Percentiles rank a stretch among this genome's conserved stretches.
These are phyloP conservation scores for Rhimphoctona megacephalus DNA, from an alignment of 2,888 invertebrate genomes.

Conservation along the genomic window DNA sequence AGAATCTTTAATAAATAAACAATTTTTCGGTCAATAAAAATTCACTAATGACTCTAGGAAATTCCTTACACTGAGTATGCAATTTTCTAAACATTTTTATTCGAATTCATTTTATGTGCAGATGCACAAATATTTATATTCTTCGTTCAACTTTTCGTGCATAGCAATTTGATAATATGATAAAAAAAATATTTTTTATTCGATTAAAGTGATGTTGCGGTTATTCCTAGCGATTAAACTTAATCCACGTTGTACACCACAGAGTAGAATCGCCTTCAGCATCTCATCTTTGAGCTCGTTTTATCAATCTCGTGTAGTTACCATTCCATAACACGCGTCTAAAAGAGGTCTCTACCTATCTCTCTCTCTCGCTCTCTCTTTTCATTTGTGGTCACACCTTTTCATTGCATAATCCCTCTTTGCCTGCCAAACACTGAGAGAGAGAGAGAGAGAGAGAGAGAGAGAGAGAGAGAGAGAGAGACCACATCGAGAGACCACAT, in stretches of 20 bases:
- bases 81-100: not conserved
- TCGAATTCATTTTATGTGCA: no score
- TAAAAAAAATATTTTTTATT: slow-evolving; percentile 5
- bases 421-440: slow-evolving; percentile 9
- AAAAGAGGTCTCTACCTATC: slow-evolving; percentile 4
- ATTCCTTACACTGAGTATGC: not conserved
- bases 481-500: slow-evolving; percentile 45
- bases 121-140: not conserved
- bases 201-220: not conserved
- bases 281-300: slow-evolving; percentile 33
- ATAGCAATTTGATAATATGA: no score
- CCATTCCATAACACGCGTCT: slow-evolving; percentile 30
- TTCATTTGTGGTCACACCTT: slow-evolving; percentile 60
- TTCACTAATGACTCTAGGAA: not conserved
- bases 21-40: not conserved
- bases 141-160: not conserved
- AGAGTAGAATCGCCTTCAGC: slow-evolving; percentile 14
- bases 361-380: slow-evolving; percentile 17
- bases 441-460: slow-evolving; percentile 18
- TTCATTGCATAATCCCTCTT: slow-evolving; percentile 61
- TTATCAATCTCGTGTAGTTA: slow-evolving; percentile 28
- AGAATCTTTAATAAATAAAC: not conserved
- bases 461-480: slow-evolving; percentile 10
- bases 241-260: slow-evolving; percentile 5
- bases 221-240: slow-evolving; percentile 4